Evolutionary conservation across 2,113 vertebrate genomes (phyloP).

Genomic region (Bufo gargarizans): DNA sequence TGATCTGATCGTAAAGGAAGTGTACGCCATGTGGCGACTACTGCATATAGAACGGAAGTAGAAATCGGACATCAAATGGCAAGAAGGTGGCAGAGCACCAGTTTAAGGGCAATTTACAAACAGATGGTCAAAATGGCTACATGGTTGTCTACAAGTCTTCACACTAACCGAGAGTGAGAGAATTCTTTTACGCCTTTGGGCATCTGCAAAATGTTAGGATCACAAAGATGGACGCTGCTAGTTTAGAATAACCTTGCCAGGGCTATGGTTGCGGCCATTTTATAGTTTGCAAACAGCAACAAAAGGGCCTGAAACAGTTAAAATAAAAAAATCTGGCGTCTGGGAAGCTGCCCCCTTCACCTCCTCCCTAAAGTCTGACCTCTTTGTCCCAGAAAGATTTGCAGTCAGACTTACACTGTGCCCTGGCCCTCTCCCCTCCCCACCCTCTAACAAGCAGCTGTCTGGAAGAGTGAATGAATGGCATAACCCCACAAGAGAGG

Average conservation of each 20-base stretch:
- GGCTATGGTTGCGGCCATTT: background rate
- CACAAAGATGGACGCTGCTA: background rate
- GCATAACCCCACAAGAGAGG: conserved; percentile 56
- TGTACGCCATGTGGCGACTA: too few relatives aligned
- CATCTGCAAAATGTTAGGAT: too few relatives aligned
- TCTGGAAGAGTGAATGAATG: conserved; percentile 57
- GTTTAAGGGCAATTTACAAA: too few relatives aligned
- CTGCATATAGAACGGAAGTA: too few relatives aligned
- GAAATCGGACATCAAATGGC: too few relatives aligned
- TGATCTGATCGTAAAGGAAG: too few relatives aligned
- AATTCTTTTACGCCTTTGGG: too few relatives aligned
- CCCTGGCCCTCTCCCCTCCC: conserved; percentile 43
- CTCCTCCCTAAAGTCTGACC: conserved; percentile 50
- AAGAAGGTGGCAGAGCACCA: too few relatives aligned
- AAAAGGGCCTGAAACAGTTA: conserved; percentile 36
- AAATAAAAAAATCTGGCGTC: conserved; percentile 5
- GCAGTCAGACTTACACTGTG: conserved; percentile 56
- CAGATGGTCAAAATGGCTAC: too few relatives aligned
- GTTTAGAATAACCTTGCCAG: background rate
- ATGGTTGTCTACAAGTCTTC: too few relatives aligned
- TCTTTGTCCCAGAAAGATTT: conserved; percentile 59
- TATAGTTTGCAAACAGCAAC: background rate
- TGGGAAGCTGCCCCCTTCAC: conserved; percentile 35
- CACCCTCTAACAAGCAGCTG: conserved; percentile 56
- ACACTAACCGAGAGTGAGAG: too few relatives aligned